Evolutionary conservation across 2,888 invertebrate genomes (phyloP).

Genomic region (Acrocera orbiculus): DNA sequence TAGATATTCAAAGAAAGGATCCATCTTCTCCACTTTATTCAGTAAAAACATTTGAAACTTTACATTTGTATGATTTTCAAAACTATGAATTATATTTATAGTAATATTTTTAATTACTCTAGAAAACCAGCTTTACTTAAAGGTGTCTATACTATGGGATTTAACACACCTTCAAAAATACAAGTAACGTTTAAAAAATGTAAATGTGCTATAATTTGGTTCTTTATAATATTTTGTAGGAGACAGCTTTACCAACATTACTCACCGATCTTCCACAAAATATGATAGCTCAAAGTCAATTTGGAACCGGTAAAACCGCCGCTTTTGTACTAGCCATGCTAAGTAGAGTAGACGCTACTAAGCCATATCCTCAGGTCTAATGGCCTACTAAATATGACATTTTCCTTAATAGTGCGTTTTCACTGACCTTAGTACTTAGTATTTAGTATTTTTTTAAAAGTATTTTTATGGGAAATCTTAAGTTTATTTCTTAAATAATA

Average conservation of each 20-base stretch:
- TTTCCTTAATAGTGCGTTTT: too few species aligned
- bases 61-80: conserved; percentile 48
- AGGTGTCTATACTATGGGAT: conserved; percentile 91
- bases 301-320: conserved; percentile 98
- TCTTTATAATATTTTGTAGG: conserved; percentile 25
- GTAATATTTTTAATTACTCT: too few species aligned
- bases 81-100: too few species aligned
- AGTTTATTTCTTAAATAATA: too few species aligned
- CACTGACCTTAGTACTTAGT: too few species aligned
- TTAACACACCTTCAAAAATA: conserved; percentile 97
- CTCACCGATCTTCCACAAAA: conserved; percentile 91
- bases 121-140: conserved; percentile 79
- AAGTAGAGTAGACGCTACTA: conserved; percentile 66
- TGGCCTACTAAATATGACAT: too few species aligned
- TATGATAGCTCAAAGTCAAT: conserved; percentile 98
- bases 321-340: conserved; percentile 96
- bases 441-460: too few species aligned
- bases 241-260: conserved; percentile 86
- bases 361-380: conserved; percentile 65
- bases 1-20: conserved; percentile 81
- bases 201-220: background rate
- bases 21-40: conserved; percentile 89
- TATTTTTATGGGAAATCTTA: too few species aligned
- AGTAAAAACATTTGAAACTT: conserved; percentile 73
- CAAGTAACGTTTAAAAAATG: conserved; percentile 29